Evolutionary conservation across 2,888 invertebrate species (phyloP).

Genomic region (Idaea aversata): DNA sequence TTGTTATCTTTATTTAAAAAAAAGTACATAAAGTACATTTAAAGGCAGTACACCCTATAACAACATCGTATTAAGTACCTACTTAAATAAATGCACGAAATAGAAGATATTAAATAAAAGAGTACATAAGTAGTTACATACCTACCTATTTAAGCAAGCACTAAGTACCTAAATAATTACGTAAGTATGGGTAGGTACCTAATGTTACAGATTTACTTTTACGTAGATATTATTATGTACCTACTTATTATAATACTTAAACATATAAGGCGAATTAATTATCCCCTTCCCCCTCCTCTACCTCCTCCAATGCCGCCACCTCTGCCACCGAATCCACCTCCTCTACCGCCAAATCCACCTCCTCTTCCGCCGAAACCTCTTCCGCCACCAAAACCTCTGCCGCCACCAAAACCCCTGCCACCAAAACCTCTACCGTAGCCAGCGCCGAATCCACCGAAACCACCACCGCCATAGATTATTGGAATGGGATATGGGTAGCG

Average conservation of each 20-base stretch:
- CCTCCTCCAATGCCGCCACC: slow-evolving; percentile 25
- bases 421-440: slow-evolving; percentile 40
- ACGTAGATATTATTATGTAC: not conserved
- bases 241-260: not conserved
- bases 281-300: slow-evolving; percentile 30
- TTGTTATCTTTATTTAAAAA: no score
- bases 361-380: slow-evolving; percentile 32
- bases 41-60: no score
- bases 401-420: slow-evolving; percentile 42
- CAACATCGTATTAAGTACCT: no score
- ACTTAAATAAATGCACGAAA: no score
- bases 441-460: slow-evolving; percentile 19
- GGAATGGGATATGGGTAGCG: slow-evolving; percentile 39
- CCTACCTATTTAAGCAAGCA: no score
- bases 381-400: slow-evolving; percentile 38
- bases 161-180: no score
- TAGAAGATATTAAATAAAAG: no score
- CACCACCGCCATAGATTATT: slow-evolving; percentile 30
- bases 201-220: not conserved
- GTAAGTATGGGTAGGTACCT: no score
- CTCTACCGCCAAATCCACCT: slow-evolving; percentile 36
- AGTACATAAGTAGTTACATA: no score
- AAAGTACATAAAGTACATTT: no score
- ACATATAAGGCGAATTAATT: slow-evolving; percentile 9
- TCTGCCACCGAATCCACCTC: slow-evolving; percentile 29